phyloP scores from a whole-genome alignment of 2,113 vertebrate genomes.

The Uropsilus gracilis region DNA sequence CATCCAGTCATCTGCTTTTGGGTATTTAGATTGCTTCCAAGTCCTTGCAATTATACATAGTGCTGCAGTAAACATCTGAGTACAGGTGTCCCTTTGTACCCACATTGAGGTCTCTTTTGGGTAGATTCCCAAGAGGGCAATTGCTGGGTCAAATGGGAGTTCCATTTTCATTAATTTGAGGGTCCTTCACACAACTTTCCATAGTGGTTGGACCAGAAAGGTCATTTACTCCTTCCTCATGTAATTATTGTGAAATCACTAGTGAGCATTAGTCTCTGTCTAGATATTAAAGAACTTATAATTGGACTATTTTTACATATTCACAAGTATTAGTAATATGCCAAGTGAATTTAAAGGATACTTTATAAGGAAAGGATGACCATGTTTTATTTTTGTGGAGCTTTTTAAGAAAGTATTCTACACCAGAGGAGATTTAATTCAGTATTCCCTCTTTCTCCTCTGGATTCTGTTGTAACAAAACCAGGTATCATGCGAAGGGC shows the following conservation, averaged over 20 bases:
- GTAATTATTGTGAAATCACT: constrained; percentile 29
- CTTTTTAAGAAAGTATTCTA: neutral
- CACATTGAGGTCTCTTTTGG: no score
- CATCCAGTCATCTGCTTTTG: no score
- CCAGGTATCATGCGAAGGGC: neutral
- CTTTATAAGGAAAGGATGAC: neutral
- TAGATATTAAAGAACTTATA: neutral
- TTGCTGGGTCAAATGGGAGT: no score
- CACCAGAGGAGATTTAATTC: neutral
- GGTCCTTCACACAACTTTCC: no score
- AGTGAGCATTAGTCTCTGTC: neutral
- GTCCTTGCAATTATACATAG: no score
- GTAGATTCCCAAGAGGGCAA: no score
- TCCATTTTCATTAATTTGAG: no score
- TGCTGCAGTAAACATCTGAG: no score
- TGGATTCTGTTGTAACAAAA: constrained; percentile 6
- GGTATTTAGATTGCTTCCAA: no score
- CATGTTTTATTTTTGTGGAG: neutral
- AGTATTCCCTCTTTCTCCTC: neutral
- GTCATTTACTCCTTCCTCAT: constrained; percentile 39
- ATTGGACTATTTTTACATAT: constrained; percentile 8
- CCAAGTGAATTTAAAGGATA: constrained; percentile 15
- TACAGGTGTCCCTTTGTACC: no score
- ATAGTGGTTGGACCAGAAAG: no score
- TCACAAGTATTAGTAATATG: neutral